Percentiles rank a stretch among this genome's conserved stretches.
Conservation (phyloP, 2,797 vertebrate species). For the Lerista edwardsae region DNA sequence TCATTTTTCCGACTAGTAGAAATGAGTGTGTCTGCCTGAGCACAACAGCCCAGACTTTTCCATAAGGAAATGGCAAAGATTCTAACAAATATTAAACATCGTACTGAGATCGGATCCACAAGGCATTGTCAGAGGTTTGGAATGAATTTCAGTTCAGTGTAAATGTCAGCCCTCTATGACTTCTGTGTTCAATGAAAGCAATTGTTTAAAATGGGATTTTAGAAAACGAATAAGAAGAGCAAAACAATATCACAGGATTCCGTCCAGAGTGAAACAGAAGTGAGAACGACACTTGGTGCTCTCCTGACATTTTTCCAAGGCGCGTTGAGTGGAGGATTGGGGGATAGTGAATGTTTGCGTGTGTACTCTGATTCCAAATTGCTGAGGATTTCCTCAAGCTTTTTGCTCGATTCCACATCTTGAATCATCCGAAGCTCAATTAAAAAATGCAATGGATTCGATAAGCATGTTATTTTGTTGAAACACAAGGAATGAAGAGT, state of each 20-base stretch:
- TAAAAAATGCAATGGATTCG: background rate
- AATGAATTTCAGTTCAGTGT: slow-evolving; percentile 28
- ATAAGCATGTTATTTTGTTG: too few species aligned
- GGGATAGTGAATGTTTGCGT: background rate
- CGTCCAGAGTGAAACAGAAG: background rate
- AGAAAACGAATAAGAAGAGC: background rate
- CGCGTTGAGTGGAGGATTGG: background rate
- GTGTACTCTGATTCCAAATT: background rate
- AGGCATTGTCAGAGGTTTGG: slow-evolving; percentile 8
- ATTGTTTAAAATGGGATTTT: background rate
- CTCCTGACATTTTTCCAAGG: background rate
- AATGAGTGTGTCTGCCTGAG: slow-evolving; percentile 32
- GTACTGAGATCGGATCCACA: slow-evolving; percentile 22
- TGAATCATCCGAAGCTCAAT: too few species aligned
- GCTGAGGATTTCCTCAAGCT: background rate
- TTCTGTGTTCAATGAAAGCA: background rate
- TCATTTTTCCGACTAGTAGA: slow-evolving; percentile 39
- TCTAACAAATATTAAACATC: slow-evolving; percentile 30
- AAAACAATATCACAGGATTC: slow-evolving; percentile 21
- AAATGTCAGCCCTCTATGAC: slow-evolving; percentile 1
- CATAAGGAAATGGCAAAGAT: slow-evolving; percentile 25
- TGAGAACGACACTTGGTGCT: background rate
- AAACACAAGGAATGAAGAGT: background rate
- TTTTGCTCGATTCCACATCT: background rate
- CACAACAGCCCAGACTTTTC: slow-evolving; percentile 40